These are phyloP conservation scores for Acleris cristana DNA, from an alignment of 2,888 invertebrate genomes.

Conservation along the genomic window DNA sequence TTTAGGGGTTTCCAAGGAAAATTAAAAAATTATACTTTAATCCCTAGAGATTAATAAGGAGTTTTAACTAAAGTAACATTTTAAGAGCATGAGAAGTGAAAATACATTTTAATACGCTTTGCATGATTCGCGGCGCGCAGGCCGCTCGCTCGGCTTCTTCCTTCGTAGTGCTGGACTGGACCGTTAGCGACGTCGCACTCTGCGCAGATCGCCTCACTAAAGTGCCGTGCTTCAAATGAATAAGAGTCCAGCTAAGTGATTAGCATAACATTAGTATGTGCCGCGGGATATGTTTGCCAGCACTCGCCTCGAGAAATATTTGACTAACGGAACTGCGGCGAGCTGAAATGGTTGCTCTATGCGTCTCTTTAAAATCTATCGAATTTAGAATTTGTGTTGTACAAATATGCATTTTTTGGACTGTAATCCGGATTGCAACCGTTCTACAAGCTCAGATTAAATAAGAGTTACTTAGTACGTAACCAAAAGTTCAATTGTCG, in stretches of 20 bases:
- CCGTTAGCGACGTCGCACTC: conserved; percentile 64
- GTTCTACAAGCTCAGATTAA: too few species aligned
- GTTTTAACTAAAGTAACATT: too few species aligned
- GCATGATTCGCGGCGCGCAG: too few species aligned
- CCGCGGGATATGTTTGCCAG: conserved; percentile 65
- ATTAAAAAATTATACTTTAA: too few species aligned
- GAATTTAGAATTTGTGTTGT: conserved; percentile 41
- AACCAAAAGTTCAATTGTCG: too few species aligned
- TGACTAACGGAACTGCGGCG: conserved; percentile 64
- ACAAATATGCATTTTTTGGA: neutral
- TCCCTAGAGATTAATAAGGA: too few species aligned
- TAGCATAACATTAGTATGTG: conserved; percentile 79
- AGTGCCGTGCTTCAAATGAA: conserved; percentile 75
- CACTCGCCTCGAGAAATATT: conserved; percentile 69
- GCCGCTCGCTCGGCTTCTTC: conserved; percentile 43
- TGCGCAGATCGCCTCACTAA: conserved; percentile 60
- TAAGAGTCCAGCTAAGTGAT: conserved; percentile 76
- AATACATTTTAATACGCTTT: too few species aligned
- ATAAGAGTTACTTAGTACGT: too few species aligned
- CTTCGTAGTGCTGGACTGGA: conserved; percentile 59
- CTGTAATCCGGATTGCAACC: too few species aligned
- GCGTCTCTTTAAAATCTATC: conserved; percentile 47
- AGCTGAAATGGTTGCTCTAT: conserved; percentile 49
- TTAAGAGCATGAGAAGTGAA: too few species aligned
- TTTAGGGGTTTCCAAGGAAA: too few species aligned